phyloP scores from a whole-genome alignment of 2,113 vertebrate species.

The Sitta europaea region DNA sequence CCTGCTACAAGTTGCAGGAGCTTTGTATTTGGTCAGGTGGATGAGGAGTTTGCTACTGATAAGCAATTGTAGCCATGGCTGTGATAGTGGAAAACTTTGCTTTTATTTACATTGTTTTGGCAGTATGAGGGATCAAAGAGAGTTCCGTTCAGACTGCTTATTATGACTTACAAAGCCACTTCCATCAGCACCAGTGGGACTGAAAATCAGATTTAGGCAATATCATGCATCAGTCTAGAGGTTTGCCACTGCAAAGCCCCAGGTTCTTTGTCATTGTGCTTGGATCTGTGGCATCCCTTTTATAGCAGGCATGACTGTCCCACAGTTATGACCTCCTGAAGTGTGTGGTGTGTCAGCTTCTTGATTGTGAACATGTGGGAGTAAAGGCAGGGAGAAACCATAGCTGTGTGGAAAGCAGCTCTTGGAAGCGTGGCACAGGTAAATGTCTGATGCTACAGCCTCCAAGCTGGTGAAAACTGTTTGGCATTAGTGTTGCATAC shows the following conservation, averaged over 20 bases:
- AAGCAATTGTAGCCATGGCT: background rate
- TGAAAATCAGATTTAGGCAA: background rate
- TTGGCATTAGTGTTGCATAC: fast-evolving
- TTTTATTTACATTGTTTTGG: background rate
- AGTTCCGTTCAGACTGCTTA: background rate
- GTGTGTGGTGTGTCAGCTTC: background rate
- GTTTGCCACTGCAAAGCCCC: background rate
- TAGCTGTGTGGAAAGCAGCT: background rate
- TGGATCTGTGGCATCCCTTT: background rate
- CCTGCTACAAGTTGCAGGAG: background rate
- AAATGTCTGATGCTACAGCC: background rate
- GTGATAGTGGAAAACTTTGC: background rate
- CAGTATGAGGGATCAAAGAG: background rate
- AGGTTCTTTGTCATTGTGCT: background rate
- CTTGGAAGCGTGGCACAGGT: background rate
- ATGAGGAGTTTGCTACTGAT: background rate
- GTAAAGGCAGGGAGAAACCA: background rate
- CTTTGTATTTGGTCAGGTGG: background rate
- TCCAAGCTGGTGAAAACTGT: background rate
- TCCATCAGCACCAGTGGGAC: background rate
- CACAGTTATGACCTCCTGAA: background rate
- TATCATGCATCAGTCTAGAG: background rate
- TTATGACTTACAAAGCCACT: background rate
- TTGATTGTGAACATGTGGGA: background rate
- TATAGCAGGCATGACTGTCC: background rate